A percentile compares a stretch with the other conserved stretches of the same genome.
Conservation (phyloP, 1,140 invertebrate genomes). For the Eufriesea mexicana region DNA sequence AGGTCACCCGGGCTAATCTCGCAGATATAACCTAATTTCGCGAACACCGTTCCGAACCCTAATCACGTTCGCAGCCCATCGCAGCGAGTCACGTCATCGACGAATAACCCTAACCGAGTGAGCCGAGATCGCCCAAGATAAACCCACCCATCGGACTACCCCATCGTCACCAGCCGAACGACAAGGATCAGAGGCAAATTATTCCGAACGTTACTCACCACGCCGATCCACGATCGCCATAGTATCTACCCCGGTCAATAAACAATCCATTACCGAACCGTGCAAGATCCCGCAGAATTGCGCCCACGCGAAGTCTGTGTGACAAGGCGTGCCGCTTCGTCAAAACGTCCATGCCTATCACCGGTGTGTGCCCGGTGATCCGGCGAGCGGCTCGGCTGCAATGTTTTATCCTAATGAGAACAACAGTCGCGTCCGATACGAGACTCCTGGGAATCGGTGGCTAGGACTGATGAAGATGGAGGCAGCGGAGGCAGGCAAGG, state of each 20-base stretch:
- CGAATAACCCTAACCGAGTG: no score
- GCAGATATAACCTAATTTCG: no score
- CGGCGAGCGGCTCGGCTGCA: conserved; percentile 71
- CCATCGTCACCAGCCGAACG: no score
- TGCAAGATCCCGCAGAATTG: background rate
- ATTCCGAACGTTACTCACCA: no score
- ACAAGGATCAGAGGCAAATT: no score
- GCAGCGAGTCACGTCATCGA: no score
- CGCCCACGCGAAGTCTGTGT: background rate
- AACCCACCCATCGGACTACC: no score
- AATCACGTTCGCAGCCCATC: no score
- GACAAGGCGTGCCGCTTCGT: background rate
- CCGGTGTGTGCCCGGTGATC: conserved; percentile 69
- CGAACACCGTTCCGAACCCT: no score
- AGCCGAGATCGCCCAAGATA: no score
- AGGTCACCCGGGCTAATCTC: no score
- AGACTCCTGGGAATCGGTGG: conserved; percentile 76
- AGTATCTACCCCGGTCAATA: background rate
- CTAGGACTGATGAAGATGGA: conserved; percentile 75
- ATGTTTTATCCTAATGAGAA: conserved; percentile 81
- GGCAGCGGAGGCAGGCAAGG: conserved; percentile 26
- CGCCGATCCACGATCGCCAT: no score
- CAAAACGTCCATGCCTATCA: conserved; percentile 24
- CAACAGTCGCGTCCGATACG: conserved; percentile 72
- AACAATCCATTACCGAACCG: background rate